phyloP scores from a whole-genome alignment of 2,797 vertebrate species.

The Choloepus didactylus region DNA sequence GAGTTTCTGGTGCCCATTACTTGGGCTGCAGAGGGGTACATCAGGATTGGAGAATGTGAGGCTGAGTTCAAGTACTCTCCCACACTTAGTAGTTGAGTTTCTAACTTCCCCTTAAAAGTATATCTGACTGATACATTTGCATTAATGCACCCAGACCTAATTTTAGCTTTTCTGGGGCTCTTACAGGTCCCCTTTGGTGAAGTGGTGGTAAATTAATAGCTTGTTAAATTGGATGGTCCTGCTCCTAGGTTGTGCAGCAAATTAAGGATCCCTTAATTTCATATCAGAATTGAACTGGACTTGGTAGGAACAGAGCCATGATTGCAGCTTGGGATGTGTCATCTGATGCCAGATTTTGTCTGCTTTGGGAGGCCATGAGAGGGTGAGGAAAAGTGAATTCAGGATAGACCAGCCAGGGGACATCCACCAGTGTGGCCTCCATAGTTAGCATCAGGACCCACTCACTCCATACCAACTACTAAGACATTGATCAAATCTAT shows the following conservation, averaged over 20 bases:
- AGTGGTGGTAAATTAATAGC: background rate
- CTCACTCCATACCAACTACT: background rate
- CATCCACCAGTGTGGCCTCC: background rate
- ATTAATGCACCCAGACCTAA: background rate
- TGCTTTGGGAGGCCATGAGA: background rate
- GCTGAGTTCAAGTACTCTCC: background rate
- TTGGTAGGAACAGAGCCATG: background rate
- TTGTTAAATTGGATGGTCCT: background rate
- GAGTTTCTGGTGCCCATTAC: background rate
- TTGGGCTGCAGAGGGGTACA: background rate
- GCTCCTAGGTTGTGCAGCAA: background rate
- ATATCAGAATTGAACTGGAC: background rate
- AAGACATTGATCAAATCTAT: background rate
- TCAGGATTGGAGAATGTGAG: background rate
- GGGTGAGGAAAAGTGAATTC: background rate
- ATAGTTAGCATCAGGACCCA: background rate
- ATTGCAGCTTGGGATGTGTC: background rate
- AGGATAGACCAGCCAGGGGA: background rate
- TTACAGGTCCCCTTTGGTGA: background rate
- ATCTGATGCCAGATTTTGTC: background rate
- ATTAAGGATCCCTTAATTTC: background rate
- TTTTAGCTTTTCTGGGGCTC: slow-evolving; percentile 19
- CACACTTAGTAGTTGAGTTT: background rate
- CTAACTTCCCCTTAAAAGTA: slow-evolving; percentile 15
- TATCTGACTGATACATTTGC: background rate